Base-by-base conservation (phyloP, 1,140 invertebrate genomes). In the Drosophila grimshawi region DNA sequence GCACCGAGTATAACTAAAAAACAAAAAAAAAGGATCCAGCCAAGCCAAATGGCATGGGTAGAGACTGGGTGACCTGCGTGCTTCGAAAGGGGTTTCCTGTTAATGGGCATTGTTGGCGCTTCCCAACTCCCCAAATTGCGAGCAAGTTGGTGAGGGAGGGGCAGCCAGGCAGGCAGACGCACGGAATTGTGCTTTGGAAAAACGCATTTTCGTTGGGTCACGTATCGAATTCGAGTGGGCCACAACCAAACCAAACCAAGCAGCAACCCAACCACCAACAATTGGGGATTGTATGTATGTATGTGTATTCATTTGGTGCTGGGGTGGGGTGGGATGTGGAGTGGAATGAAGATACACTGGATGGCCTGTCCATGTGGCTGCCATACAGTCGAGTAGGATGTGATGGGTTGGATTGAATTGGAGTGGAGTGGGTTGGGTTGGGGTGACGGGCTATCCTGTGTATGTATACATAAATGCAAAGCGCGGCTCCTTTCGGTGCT, bases 381-480 rank as follows among this genome's bases (percentile, higher is more conserved):
- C 48, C 51, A 49, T 49, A 37, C 53, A 41, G 61, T 35, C 46
- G 48, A 41, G 39, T 41, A 7, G 7, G 7, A 27, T 8, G 10
- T 45, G 29, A 6, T 30, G 43, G 41, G 45, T 61, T 10, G 19
- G 19, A 19, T 19, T 19, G 19, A 19, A 10, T 35, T 27, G 43
- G 45, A 19, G 19, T 19, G 11, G 7, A 4, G 29, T 6, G 7
- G 45, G 29, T n/a, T 27, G 39, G 48, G 39, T 48, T 7, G 39
- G 39, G 39, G 10, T 8, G 10, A 43, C 19, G 35, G 5, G 10
- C 39, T n/a, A 43, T n/a, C 39, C 39, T 86, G 83, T 86, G 82
- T 88, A 78, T 88, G 83, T 88, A 88, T 89, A 88, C 85, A 80
- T 63, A 56, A 88, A 89, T 88, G 80, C 85, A 88, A 88, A 88